These are phyloP conservation scores for Leucoraja ocellata DNA, from an alignment of 2,797 vertebrate genomes.

Conservation along the genomic window DNA sequence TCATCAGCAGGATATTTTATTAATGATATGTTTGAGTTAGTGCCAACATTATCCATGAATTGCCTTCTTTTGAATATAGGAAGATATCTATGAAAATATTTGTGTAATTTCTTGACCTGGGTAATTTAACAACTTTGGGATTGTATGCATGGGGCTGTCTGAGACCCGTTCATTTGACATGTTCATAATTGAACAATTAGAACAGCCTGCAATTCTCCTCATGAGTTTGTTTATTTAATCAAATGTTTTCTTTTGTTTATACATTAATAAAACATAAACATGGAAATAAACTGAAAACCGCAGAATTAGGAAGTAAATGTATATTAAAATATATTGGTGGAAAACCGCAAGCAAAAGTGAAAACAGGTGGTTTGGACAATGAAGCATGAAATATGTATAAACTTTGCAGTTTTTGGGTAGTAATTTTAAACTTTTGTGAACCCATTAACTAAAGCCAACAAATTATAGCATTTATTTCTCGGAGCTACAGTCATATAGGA, in stretches of 20 bases:
- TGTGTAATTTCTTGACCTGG: background rate
- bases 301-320: background rate
- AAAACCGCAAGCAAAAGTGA: background rate
- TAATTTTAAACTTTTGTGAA: background rate
- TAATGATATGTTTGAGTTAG: background rate
- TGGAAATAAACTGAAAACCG: background rate
- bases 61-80: background rate
- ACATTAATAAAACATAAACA: background rate
- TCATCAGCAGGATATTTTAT: background rate
- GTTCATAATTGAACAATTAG: background rate
- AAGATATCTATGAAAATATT: background rate
- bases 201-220: background rate
- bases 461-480: background rate
- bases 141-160: background rate
- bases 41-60: background rate
- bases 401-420: background rate
- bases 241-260: background rate
- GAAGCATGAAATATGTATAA: background rate
- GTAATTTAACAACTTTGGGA: background rate
- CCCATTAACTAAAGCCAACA: background rate
- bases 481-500: background rate
- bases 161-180: background rate
- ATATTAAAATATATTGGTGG: slow-evolving; percentile 5
- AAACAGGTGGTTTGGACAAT: background rate
- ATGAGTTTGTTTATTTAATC: background rate